phyloP scores from a whole-genome alignment of 64 coral and sea anemone genomes.

The Catalaphyllia jardinei region DNA sequence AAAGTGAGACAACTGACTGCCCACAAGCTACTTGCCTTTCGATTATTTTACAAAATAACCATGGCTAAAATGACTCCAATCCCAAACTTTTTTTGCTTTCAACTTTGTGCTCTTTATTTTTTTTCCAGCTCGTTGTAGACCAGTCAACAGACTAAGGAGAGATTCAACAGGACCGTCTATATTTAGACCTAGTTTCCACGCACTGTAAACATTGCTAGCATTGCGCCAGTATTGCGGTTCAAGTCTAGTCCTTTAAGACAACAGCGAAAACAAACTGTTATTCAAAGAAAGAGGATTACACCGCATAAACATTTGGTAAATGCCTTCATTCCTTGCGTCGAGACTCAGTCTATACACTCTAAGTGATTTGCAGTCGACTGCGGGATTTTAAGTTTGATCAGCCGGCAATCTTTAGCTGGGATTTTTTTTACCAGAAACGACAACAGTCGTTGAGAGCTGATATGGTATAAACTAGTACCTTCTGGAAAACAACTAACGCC shows the following conservation, averaged over 20 bases:
- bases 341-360: not conserved
- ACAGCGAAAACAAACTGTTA: slow-evolving; percentile 9
- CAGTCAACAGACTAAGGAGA: too few species aligned
- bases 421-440: not conserved
- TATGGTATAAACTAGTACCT: too few species aligned
- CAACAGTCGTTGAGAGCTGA: not conserved
- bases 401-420: not conserved
- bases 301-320: not conserved
- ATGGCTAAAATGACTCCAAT: not conserved
- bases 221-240: not conserved
- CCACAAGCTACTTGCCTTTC: not conserved
- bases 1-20: not conserved
- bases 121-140: too few species aligned
- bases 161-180: too few species aligned
- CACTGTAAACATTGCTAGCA: not conserved
- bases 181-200: not conserved
- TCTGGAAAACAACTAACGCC: not conserved
- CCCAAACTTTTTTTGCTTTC: too few species aligned
- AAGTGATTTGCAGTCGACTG: not conserved
- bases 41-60: not conserved
- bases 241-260: not conserved
- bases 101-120: too few species aligned
- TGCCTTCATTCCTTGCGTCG: not conserved
- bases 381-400: not conserved
- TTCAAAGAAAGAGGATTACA: slow-evolving; percentile 9